Evolutionary conservation across 2,113 vertebrate species (phyloP).

Genomic region (Psilopogon haemacephalus): DNA sequence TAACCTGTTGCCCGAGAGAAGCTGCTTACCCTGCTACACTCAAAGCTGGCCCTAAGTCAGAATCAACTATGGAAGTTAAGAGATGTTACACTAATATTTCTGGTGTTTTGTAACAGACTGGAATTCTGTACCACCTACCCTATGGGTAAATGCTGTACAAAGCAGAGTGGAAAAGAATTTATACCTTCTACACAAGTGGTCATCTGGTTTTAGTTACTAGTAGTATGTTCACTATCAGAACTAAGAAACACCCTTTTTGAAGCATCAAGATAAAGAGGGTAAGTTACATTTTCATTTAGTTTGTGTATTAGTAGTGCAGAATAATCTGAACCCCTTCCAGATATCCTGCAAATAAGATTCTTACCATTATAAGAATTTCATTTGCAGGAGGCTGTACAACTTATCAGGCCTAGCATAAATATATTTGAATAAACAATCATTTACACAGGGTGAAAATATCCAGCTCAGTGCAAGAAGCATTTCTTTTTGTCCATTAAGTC

Average conservation of each 20-base stretch:
- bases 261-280: neutral
- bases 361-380: neutral
- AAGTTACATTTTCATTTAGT: neutral
- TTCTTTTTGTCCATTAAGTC: neutral
- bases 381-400: neutral
- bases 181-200: neutral
- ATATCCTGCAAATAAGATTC: neutral
- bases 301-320: neutral
- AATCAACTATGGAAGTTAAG: neutral
- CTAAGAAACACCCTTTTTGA: neutral
- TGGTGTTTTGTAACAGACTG: neutral
- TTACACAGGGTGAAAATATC: neutral
- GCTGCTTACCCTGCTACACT: neutral
- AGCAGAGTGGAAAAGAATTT: neutral
- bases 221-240: neutral
- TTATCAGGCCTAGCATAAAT: neutral
- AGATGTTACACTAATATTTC: neutral
- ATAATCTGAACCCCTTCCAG: neutral
- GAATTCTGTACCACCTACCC: neutral
- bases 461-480: neutral
- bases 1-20: neutral
- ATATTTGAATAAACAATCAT: conserved; percentile 23
- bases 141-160: neutral
- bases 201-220: neutral
- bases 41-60: neutral